Percentiles rank a stretch among this genome's conserved stretches.
Conservation (phyloP, 2,888 invertebrate genomes). For the Nymphalis urticae region DNA sequence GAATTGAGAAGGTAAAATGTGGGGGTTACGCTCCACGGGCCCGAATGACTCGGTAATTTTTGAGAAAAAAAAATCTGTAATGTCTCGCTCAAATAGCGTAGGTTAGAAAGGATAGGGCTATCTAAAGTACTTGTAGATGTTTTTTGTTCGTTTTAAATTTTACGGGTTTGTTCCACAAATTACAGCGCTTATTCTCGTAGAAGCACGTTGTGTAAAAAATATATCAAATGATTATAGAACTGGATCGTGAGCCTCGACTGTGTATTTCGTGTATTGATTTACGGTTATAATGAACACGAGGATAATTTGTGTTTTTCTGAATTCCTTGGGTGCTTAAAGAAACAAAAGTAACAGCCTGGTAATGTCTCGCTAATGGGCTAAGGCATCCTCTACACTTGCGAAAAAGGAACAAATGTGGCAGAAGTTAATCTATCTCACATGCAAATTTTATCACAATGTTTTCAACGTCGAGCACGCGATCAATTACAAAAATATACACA, state of each 20-base stretch:
- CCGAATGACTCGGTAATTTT: slow-evolving; percentile 67
- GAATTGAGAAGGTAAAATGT: slow-evolving; percentile 68
- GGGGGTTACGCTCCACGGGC: slow-evolving; percentile 66
- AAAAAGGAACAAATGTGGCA: no score
- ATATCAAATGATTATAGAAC: slow-evolving; percentile 22
- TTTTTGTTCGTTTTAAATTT: slow-evolving; percentile 19
- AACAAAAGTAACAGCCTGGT: neutral
- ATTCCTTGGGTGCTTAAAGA: neutral
- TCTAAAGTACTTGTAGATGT: slow-evolving; percentile 14
- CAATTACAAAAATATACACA: no score
- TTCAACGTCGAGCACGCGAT: no score
- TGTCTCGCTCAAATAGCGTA: slow-evolving; percentile 36
- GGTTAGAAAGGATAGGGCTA: slow-evolving; percentile 22
- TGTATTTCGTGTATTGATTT: neutral
- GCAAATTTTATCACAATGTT: no score
- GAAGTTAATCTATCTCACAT: no score
- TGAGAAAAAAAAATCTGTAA: slow-evolving; percentile 47
- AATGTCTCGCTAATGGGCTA: no score
- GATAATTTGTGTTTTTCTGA: neutral
- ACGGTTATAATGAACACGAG: neutral
- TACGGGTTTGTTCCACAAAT: slow-evolving; percentile 17
- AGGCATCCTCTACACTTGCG: no score
- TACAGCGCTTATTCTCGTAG: slow-evolving; percentile 16
- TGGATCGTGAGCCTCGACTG: slow-evolving; percentile 13
- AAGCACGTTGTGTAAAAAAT: slow-evolving; percentile 23